Percentiles rank a stretch among this genome's conserved stretches.
Evolutionary conservation across 2,797 vertebrate species (phyloP).

Genomic region (Girardinus metallicus): DNA sequence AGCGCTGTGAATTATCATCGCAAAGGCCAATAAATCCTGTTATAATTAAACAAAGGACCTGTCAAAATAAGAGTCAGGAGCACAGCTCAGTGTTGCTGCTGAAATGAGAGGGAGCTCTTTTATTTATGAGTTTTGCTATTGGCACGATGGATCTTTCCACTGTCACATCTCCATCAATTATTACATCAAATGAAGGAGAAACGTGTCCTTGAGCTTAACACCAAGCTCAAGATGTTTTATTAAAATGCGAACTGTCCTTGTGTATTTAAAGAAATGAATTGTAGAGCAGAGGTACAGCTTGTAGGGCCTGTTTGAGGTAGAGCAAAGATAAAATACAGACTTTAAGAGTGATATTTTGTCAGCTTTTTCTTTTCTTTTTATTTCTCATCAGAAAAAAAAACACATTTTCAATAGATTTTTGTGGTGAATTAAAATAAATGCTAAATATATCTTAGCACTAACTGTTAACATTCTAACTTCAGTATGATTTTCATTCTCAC

Average conservation of each 20-base stretch:
- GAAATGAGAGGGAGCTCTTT: slow-evolving; percentile 18
- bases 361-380: background rate
- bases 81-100: background rate
- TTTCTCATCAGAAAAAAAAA: background rate
- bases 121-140: slow-evolving; percentile 34
- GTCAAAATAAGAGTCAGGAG: background rate
- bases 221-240: slow-evolving; percentile 30
- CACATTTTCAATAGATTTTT: background rate
- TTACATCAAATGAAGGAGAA: slow-evolving; percentile 25
- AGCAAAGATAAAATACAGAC: background rate
- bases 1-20: background rate
- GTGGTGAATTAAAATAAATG: slow-evolving; percentile 5
- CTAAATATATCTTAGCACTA: slow-evolving; percentile 10
- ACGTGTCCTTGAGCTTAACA: slow-evolving; percentile 39
- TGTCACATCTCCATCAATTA: slow-evolving; percentile 22
- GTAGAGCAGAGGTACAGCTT: background rate
- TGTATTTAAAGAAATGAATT: slow-evolving; percentile 13
- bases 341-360: background rate
- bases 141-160: slow-evolving; percentile 15
- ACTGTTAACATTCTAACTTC: slow-evolving; percentile 12
- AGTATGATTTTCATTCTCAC: slow-evolving; percentile 30
- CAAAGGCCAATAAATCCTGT: background rate
- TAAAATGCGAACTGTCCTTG: slow-evolving; percentile 27
- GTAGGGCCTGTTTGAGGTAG: background rate
- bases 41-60: background rate